Conservation (phyloP, 2,113 vertebrate species). For the Boulengeromyrus knoepffleri region DNA sequence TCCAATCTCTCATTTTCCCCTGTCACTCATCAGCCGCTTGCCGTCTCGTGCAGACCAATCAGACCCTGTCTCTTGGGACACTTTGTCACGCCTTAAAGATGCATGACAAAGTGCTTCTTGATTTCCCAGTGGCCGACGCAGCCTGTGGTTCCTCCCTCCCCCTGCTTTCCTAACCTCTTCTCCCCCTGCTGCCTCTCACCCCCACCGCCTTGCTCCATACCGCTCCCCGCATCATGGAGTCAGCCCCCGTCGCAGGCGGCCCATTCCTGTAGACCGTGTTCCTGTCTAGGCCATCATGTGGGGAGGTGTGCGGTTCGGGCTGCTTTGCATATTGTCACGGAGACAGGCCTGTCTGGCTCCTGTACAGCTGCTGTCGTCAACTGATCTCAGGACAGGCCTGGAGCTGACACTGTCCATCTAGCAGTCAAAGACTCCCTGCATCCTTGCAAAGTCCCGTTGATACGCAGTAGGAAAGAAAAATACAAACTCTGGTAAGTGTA, state of each 20-base stretch:
- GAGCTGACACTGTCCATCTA: constrained; percentile 7
- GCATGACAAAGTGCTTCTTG: constrained; percentile 71
- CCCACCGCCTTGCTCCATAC: background rate
- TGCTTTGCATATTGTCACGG: constrained; percentile 17
- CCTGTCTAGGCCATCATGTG: constrained; percentile 22
- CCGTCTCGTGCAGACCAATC: constrained; percentile 65
- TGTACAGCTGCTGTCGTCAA: constrained; percentile 1
- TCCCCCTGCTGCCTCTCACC: background rate
- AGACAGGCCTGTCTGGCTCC: constrained; percentile 18
- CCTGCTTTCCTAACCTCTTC: constrained; percentile 27
- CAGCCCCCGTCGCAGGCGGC: background rate
- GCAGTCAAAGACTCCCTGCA: constrained; percentile 6
- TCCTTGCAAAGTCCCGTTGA: background rate
- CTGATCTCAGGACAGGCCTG: background rate
- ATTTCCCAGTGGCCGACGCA: constrained; percentile 66
- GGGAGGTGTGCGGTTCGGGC: background rate
- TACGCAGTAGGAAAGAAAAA: background rate
- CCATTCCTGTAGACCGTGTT: constrained; percentile 20
- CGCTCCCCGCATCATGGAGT: constrained; percentile 11
- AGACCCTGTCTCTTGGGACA: constrained; percentile 59
- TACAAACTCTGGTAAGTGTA: background rate
- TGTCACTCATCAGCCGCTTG: constrained; percentile 63
- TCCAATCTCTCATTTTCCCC: constrained; percentile 33
- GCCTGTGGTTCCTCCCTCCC: constrained; percentile 49
- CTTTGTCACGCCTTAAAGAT: constrained; percentile 70